These are phyloP conservation scores for Diadegma fenestrale DNA, from an alignment of 2,888 invertebrate genomes.

Conservation along the genomic window DNA sequence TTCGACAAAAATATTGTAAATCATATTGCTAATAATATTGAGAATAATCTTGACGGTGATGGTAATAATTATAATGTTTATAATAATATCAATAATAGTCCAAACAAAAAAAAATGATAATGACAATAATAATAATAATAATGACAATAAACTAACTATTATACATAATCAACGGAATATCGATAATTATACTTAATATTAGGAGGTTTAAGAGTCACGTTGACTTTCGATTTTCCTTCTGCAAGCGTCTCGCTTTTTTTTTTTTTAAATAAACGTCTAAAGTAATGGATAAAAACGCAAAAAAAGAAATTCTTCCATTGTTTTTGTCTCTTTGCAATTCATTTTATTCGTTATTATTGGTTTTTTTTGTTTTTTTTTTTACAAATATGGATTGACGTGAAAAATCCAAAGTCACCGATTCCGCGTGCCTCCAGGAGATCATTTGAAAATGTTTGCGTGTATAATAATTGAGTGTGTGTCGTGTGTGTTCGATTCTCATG, in stretches of 20 bases:
- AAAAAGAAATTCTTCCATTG: not conserved
- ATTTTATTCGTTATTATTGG: slow-evolving; percentile 35
- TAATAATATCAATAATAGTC: slow-evolving; percentile 69
- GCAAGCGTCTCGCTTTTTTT: slow-evolving; percentile 9
- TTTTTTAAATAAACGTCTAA: not conserved
- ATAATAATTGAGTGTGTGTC: slow-evolving; percentile 48
- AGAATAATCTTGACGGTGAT: slow-evolving; percentile 63
- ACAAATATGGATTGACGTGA: slow-evolving; percentile 10
- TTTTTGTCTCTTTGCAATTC: slow-evolving; percentile 33
- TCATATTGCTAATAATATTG: slow-evolving; percentile 67
- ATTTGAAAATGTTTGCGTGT: slow-evolving; percentile 78
- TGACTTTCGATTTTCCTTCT: slow-evolving; percentile 73
- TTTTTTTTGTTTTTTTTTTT: slow-evolving; percentile 27
- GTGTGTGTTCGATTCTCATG: slow-evolving; percentile 5
- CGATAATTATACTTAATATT: slow-evolving; percentile 78
- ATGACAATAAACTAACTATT: slow-evolving; percentile 75
- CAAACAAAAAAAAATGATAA: slow-evolving; percentile 71
- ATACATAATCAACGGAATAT: slow-evolving; percentile 79
- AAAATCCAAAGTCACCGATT: slow-evolving; percentile 69
- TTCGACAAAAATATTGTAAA: slow-evolving; percentile 68
- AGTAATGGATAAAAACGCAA: slow-evolving; percentile 22
- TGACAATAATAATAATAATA: slow-evolving; percentile 73
- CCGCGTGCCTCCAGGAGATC: slow-evolving; percentile 82
- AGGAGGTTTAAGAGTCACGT: slow-evolving; percentile 77
- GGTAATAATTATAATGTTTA: slow-evolving; percentile 62